phyloP scores from a whole-genome alignment of 2,888 invertebrate species.

The Drosophila sordidapex region DNA sequence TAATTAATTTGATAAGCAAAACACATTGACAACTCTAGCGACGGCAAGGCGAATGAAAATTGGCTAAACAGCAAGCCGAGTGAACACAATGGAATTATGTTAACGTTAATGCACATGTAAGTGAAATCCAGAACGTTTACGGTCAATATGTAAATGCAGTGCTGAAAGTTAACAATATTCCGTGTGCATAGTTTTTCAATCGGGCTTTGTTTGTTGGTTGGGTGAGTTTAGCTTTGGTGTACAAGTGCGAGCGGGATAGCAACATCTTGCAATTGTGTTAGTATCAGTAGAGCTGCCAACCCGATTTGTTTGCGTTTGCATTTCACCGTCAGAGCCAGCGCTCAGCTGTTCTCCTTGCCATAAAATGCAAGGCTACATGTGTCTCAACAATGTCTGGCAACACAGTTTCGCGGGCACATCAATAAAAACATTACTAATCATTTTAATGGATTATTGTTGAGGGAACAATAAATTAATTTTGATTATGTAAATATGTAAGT shows the following conservation, averaged over 20 bases:
- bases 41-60: conserved; percentile 61
- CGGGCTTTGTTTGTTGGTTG: conserved; percentile 56
- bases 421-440: background rate
- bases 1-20: conserved; percentile 8
- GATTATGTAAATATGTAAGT: background rate
- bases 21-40: conserved; percentile 48
- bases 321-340: conserved; percentile 12
- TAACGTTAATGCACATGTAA: conserved; percentile 67
- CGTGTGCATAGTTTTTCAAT: conserved; percentile 35
- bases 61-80: conserved; percentile 58
- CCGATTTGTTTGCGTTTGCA: conserved; percentile 12
- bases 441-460: background rate
- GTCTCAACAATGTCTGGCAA: conserved; percentile 26
- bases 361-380: conserved; percentile 19
- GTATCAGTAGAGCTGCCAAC: conserved; percentile 45
- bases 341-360: conserved; percentile 41
- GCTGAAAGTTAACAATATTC: conserved; percentile 27
- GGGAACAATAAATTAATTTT: background rate
- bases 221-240: conserved; percentile 43
- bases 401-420: conserved; percentile 26
- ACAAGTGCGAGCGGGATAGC: conserved; percentile 52
- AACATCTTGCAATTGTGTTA: conserved; percentile 32
- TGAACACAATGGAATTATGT: conserved; percentile 71
- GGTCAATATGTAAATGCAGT: conserved; percentile 14
- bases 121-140: conserved; percentile 33